phyloP scores from a whole-genome alignment of 2,797 vertebrate genomes.

The Darevskia nairensis region DNA sequence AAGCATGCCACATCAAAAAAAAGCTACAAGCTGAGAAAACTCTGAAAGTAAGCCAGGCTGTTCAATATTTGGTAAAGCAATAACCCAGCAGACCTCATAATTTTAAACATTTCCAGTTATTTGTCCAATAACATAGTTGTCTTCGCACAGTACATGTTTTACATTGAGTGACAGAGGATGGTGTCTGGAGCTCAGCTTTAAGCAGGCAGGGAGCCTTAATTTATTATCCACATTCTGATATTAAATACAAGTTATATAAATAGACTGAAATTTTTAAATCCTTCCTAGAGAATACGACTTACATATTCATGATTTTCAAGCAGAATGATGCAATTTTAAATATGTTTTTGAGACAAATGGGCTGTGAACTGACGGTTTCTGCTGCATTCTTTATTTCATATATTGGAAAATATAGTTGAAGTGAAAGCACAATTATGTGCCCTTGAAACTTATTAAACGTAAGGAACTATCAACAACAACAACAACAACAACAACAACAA shows the following conservation, averaged over 20 bases:
- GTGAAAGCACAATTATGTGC: conserved; percentile 41
- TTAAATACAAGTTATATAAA: conserved; percentile 42
- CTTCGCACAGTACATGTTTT: neutral
- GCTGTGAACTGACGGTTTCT: conserved; percentile 43
- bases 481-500: no score
- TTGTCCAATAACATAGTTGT: neutral
- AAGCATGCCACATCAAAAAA: neutral
- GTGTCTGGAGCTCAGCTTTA: conserved; percentile 54
- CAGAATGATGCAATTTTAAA: conserved; percentile 46
- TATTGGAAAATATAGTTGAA: conserved; percentile 29
- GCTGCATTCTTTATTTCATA: conserved; percentile 21
- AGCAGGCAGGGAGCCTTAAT: conserved; percentile 35
- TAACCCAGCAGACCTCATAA: neutral
- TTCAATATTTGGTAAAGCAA: neutral
- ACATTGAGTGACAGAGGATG: conserved; percentile 36
- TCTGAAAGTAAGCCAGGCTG: neutral
- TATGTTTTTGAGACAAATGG: conserved; percentile 38
- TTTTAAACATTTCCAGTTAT: neutral
- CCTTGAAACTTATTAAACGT: neutral
- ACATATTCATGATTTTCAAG: conserved; percentile 60
- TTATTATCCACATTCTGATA: conserved; percentile 22
- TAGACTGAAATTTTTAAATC: conserved; percentile 42
- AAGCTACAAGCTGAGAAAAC: no score
- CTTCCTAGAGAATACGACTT: conserved; percentile 42
- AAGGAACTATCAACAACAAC: no score